phyloP scores from a whole-genome alignment of 2,113 vertebrate genomes.

The Ictalurus punctatus region DNA sequence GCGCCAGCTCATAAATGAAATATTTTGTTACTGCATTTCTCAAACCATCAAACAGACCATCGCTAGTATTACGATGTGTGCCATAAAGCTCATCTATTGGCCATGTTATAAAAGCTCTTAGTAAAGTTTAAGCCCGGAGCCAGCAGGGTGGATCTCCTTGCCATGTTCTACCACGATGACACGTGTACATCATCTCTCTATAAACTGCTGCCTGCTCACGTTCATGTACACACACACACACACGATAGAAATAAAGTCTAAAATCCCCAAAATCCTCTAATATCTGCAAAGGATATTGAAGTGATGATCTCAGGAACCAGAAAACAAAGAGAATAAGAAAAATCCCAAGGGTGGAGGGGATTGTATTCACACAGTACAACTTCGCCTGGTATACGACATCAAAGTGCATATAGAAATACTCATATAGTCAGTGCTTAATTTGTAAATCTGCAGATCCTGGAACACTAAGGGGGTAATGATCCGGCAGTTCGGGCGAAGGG shows the following conservation, averaged over 20 bases:
- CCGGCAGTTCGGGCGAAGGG: no score
- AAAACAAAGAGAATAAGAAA: not conserved
- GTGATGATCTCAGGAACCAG: not conserved
- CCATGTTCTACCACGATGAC: not conserved
- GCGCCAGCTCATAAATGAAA: not conserved
- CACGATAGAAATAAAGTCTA: not conserved
- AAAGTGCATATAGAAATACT: not conserved
- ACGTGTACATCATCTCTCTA: not conserved
- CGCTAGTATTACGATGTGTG: not conserved
- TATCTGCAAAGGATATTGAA: not conserved
- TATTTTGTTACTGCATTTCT: not conserved
- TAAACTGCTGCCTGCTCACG: not conserved
- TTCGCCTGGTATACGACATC: not conserved
- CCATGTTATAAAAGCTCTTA: not conserved
- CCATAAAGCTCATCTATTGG: not conserved
- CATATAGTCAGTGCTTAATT: not conserved
- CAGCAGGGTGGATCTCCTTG: not conserved
- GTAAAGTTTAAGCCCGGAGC: not conserved
- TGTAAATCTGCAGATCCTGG: no score
- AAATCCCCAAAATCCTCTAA: not conserved
- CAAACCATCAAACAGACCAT: not conserved
- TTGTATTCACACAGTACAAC: not conserved
- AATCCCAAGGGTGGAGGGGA: not conserved
- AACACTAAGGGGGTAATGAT: no score
- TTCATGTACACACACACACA: not conserved